Base-by-base conservation (phyloP, 1,140 invertebrate species). In the Oncopodura yosiiana region DNA sequence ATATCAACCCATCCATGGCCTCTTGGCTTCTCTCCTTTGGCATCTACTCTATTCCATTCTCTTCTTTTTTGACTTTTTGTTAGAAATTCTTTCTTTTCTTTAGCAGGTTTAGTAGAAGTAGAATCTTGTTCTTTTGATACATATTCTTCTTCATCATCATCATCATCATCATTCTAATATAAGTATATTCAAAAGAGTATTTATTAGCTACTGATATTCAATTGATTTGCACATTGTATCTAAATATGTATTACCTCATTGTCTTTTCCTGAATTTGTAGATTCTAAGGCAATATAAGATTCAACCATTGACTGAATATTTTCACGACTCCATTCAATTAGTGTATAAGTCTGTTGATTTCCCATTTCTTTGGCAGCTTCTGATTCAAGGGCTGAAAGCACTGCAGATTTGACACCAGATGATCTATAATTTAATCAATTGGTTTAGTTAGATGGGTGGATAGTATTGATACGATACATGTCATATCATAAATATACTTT, bases 1-100 rank as follows among this genome's bases (percentile, higher is more conserved):
- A 95, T 81, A 69, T 95, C 92, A 3, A 95, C 82, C 92, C 93
- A 96, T 72, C 95, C 80, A 79, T 82, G 91, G 2, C 93, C 93
- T 24, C 92, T 73, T 1, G 86, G 84, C 60, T 78, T 81, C 63
- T 94, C 88, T 1, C 89, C 89, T 56, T 83, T 84, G 9, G 77
- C 74, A 73, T 92, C 86, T 0, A 82, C 74, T 57, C 79, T 74
- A 67, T 90, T 86, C 82, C 87, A 93, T 63, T 90, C 81, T 55
- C 81, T 77, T 23, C 90, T 77, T 70, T 95, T 95, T 70, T 95
- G 92, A 2, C 87, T 77, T 73, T 95, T 95, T 12, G 86, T 93
- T 61, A 95, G 68, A 51, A 88, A 84, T 66, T 89, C 84, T 64
- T 87, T 87, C 68, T 84, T 87, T 11, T 26, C 36, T 41, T 59